These are phyloP conservation scores for Drosophila suboccidentalis DNA, from an alignment of 2,888 invertebrate species.

Conservation along the genomic window DNA sequence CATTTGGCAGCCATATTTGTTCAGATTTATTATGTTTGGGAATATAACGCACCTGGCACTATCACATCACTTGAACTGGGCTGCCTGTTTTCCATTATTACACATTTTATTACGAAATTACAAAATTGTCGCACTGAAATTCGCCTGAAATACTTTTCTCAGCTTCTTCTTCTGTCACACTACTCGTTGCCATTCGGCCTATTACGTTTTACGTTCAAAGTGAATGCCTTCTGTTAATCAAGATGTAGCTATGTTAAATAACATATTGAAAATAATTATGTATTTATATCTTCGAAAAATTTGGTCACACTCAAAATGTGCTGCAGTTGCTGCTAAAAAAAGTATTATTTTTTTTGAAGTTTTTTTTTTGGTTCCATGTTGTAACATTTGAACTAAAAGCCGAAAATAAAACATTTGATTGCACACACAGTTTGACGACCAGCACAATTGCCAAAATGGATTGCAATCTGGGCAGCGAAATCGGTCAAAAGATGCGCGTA, in stretches of 20 bases:
- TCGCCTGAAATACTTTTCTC: slow-evolving; percentile 72
- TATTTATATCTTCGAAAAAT: not conserved
- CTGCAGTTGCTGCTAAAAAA: slow-evolving; percentile 45
- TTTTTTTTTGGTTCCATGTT: slow-evolving; percentile 27
- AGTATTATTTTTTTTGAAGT: slow-evolving; percentile 41
- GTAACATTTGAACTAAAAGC: slow-evolving; percentile 21
- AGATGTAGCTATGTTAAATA: slow-evolving; percentile 35
- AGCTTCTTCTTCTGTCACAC: slow-evolving; percentile 70
- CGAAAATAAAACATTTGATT: not conserved
- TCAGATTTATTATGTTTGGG: slow-evolving; percentile 12
- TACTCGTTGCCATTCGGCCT: slow-evolving; percentile 53
- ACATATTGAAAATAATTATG: slow-evolving; percentile 9
- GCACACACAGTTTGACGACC: not conserved
- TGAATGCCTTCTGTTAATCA: slow-evolving; percentile 20
- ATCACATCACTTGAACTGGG: slow-evolving; percentile 70
- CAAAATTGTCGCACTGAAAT: slow-evolving; percentile 62
- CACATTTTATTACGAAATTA: slow-evolving; percentile 77
- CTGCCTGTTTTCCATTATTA: slow-evolving; percentile 77
- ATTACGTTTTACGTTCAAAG: slow-evolving; percentile 14
- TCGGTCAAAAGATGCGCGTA: slow-evolving; percentile 95
- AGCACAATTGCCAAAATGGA: slow-evolving; percentile 55
- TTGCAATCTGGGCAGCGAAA: slow-evolving; percentile 89
- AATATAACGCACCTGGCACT: slow-evolving; percentile 71
- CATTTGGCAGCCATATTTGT: slow-evolving; percentile 33
- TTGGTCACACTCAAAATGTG: slow-evolving; percentile 38